Evolutionary conservation across 2,888 invertebrate genomes (phyloP).

Genomic region (Drosophila pseudotalamancana): DNA sequence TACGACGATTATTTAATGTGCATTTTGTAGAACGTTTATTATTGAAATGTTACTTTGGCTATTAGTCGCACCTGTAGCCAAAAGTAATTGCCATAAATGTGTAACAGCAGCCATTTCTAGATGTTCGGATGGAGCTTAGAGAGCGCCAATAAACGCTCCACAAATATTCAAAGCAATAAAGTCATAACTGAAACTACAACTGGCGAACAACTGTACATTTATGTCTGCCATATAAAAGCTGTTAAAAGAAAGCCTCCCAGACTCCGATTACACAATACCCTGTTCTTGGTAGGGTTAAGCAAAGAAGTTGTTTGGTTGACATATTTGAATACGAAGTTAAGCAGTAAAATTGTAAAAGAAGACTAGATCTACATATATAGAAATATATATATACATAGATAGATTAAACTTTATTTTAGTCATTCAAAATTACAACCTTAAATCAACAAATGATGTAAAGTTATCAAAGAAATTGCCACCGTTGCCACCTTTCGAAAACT

Average conservation of each 20-base stretch:
- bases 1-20: constrained; percentile 53
- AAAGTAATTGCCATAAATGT: constrained; percentile 30
- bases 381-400: too few species aligned
- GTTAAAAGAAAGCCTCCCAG: neutral
- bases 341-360: too few species aligned
- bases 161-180: constrained; percentile 13
- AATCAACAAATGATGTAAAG: too few species aligned
- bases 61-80: constrained; percentile 41
- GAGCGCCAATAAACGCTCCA: constrained; percentile 6
- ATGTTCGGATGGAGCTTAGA: neutral
- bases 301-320: neutral
- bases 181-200: constrained; percentile 7
- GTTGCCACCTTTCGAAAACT: too few species aligned
- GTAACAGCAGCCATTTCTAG: neutral
- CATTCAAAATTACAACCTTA: too few species aligned
- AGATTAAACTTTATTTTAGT: too few species aligned
- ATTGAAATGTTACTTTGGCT: constrained; percentile 33
- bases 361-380: too few species aligned
- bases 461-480: too few species aligned
- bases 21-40: constrained; percentile 41
- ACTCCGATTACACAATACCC: neutral
- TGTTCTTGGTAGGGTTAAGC: neutral
- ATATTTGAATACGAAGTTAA: too few species aligned
- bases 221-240: neutral
- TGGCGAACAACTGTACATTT: constrained; percentile 8